Conservation (phyloP, 1,140 invertebrate genomes). For the Dolichoris vasculosae region DNA sequence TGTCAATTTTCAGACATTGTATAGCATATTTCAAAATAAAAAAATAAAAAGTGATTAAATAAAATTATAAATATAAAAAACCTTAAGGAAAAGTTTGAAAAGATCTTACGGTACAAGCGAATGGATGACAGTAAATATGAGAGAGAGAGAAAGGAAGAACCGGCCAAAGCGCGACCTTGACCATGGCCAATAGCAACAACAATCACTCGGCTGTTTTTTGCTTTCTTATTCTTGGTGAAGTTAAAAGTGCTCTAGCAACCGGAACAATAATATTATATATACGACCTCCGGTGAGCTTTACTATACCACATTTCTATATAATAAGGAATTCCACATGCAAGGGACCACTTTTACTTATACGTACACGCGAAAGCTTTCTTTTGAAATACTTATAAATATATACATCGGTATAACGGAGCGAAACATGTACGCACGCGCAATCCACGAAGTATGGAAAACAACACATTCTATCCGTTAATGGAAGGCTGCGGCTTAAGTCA, state of each 20-base stretch:
- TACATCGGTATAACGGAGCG: conserved; percentile 14
- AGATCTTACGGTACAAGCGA: not conserved
- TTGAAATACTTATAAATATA: not conserved
- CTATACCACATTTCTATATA: not conserved
- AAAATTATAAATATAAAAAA: too few species aligned
- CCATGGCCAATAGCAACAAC: conserved; percentile 35
- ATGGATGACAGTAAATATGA: not conserved
- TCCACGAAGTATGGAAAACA: not conserved
- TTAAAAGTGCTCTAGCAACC: not conserved
- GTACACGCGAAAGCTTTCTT: not conserved
- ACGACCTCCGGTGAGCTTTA: conserved; percentile 23
- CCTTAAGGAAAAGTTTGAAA: too few species aligned
- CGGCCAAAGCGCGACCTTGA: conserved; percentile 40
- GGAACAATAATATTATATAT: not conserved
- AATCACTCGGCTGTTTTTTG: conserved; percentile 16
- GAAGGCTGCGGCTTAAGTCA: not conserved
- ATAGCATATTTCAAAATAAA: too few species aligned
- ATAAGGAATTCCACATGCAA: not conserved
- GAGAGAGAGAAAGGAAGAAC: conserved; percentile 28
- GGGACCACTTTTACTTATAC: conserved; percentile 20
- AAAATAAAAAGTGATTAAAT: too few species aligned
- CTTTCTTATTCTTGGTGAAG: not conserved
- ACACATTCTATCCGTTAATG: not conserved
- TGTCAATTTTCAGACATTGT: too few species aligned
- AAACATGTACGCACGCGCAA: not conserved